Evolutionary conservation across 2,797 vertebrate genomes (phyloP), one percentile per base, ranked within the genome.

Genomic region (Gymnoscopelus microlampas): DNA sequence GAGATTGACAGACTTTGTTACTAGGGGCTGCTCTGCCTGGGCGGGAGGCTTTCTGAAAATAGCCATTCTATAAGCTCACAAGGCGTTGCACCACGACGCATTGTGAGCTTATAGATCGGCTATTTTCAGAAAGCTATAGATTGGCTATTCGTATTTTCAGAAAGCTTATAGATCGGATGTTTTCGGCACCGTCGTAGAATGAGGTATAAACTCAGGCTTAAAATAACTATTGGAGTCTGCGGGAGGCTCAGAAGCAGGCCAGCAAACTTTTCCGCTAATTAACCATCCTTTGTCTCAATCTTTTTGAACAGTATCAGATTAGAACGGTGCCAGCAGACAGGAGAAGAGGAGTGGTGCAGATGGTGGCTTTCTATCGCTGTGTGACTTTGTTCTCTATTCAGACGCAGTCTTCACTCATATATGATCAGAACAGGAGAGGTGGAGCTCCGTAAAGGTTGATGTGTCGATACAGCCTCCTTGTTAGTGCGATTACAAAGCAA

Each of bases 401-500:
- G 35, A 15, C 3, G 49, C 54, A 24, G 2, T 19, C 53, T 77
- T 71, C 56, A 32, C 56, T 78, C 60, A 29, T 29, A 64, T 29
- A 59, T 74, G 13, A 75, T 71, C 55, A 66, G 44, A 73, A 50
- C 10, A 47, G 9, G 35, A 4, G 69, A 66, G 56, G 47, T 19
- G 15, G 15, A 68, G 10, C 62, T 9, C 32, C 71, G 29, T 58
- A 70, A 65, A 59, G 48, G 60, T 5, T 75, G 59, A 64, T 59
- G 1, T 9, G 1, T 9, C 39, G 57, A 58, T 32, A 35, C 49
- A 39, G 7, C 23, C 24, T 48, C 50, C 69, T 69, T 71, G 53
- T 74, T 76, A 59, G 63, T 51, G 4, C 32, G 13, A 60, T 74
- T 74, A 71, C 53, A 76, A 79, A 72, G 53, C 57, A 62, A 54